Evolutionary conservation across 2,888 invertebrate genomes (phyloP).

Genomic region (Drosophila sordidapex): DNA sequence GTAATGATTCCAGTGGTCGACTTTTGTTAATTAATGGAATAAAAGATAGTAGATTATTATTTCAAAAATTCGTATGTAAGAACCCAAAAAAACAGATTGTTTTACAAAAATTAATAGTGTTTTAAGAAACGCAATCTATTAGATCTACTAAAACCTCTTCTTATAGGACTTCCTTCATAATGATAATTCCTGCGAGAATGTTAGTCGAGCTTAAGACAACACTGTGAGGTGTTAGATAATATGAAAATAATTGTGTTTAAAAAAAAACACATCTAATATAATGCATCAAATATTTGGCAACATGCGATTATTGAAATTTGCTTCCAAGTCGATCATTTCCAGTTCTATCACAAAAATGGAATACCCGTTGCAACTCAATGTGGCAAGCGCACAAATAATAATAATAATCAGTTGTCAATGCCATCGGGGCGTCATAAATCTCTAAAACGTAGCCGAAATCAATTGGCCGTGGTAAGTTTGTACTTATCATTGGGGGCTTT

Average conservation of each 20-base stretch:
- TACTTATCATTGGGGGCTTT: constrained; percentile 50
- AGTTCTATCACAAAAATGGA: neutral
- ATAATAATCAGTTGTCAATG: constrained; percentile 63
- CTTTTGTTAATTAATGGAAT: neutral
- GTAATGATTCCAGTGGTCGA: neutral
- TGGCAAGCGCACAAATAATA: constrained; percentile 40
- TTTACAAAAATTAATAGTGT: neutral
- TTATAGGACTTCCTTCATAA: neutral
- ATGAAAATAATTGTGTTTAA: too few species aligned
- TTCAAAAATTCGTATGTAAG: neutral
- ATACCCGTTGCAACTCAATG: neutral
- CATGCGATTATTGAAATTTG: neutral
- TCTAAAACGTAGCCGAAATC: constrained; percentile 52
- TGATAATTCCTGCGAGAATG: neutral
- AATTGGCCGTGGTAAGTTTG: constrained; percentile 56
- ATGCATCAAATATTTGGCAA: neutral
- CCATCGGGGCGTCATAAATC: constrained; percentile 60
- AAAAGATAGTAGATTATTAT: neutral
- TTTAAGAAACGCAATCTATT: neutral
- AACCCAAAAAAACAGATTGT: neutral
- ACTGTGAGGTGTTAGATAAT: too few species aligned
- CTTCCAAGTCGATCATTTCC: neutral
- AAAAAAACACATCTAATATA: too few species aligned
- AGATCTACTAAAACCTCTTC: neutral
- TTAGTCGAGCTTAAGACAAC: too few species aligned